These are phyloP conservation scores for Hypotaenidia philippensis DNA, from an alignment of 2,797 vertebrate genomes.

Conservation along the genomic window DNA sequence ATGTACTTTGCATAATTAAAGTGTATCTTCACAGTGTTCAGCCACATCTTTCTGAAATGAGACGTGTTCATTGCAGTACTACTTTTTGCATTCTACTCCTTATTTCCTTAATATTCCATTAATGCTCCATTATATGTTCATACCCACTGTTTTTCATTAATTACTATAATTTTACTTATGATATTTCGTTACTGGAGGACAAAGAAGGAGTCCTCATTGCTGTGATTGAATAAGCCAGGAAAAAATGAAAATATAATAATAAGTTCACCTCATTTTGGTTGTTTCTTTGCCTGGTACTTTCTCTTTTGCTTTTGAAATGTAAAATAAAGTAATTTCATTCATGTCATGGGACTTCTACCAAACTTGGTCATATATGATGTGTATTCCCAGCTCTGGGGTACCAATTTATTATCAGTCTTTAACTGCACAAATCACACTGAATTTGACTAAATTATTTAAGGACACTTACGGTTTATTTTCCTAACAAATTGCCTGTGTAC, in stretches of 20 bases:
- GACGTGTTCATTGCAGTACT: neutral
- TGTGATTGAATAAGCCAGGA: neutral
- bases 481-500: neutral
- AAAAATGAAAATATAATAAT: neutral
- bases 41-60: neutral
- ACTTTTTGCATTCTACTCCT: neutral
- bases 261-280: neutral
- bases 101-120: neutral
- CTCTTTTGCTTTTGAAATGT: neutral
- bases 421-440: conserved; percentile 14
- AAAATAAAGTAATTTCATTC: neutral
- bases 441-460: neutral
- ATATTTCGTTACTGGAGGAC: neutral
- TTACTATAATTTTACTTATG: neutral
- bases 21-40: neutral
- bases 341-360: neutral
- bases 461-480: neutral
- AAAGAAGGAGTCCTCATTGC: neutral
- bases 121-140: neutral
- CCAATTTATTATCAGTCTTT: conserved; percentile 19
- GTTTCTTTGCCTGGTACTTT: neutral
- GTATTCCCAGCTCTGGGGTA: neutral
- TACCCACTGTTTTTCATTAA: neutral
- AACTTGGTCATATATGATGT: neutral
- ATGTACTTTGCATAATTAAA: neutral